A percentile compares a stretch with the other conserved stretches of the same genome.
phyloP scores from a whole-genome alignment of 2,113 vertebrate species.

The Varanus salvator region DNA sequence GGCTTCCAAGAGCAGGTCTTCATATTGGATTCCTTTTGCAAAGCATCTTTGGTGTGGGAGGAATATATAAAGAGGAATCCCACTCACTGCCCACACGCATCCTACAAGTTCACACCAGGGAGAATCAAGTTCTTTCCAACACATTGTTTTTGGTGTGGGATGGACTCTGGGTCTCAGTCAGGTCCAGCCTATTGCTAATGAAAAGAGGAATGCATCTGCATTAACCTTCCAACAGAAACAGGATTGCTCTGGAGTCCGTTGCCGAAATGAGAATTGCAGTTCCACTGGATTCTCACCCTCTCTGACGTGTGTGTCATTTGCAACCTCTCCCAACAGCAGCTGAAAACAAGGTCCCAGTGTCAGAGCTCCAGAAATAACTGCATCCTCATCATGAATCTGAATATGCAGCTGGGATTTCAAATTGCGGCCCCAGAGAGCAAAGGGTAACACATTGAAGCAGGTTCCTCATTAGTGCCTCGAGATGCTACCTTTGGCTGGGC shows the following conservation, averaged over 20 bases:
- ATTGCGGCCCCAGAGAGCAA: not conserved
- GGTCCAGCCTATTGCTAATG: not conserved
- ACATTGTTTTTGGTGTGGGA: not conserved
- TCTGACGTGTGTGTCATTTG: conserved; percentile 31
- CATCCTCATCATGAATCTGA: conserved; percentile 53
- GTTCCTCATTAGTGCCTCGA: conserved; percentile 48
- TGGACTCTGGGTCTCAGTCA: not conserved
- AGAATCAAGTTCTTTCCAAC: not conserved
- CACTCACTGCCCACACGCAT: not conserved
- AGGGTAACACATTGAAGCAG: conserved; percentile 33
- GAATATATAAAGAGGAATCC: not conserved
- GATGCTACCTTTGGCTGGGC: accelerated
- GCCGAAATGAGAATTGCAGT: conserved; percentile 15
- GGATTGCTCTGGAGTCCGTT: not conserved
- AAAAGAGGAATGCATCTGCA: not conserved
- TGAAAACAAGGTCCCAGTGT: conserved; percentile 39
- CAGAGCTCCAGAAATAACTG: conserved; percentile 56
- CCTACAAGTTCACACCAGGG: not conserved
- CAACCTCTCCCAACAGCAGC: conserved; percentile 6
- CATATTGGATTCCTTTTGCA: not conserved
- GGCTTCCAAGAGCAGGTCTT: not conserved
- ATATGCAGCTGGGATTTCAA: conserved; percentile 62
- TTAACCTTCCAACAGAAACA: not conserved
- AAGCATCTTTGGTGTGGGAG: not conserved
- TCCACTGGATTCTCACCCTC: conserved; percentile 15